A percentile compares a stretch with the other conserved stretches of the same genome.
phyloP scores from a whole-genome alignment of 1,140 invertebrate species.

The Popillia japonica region DNA sequence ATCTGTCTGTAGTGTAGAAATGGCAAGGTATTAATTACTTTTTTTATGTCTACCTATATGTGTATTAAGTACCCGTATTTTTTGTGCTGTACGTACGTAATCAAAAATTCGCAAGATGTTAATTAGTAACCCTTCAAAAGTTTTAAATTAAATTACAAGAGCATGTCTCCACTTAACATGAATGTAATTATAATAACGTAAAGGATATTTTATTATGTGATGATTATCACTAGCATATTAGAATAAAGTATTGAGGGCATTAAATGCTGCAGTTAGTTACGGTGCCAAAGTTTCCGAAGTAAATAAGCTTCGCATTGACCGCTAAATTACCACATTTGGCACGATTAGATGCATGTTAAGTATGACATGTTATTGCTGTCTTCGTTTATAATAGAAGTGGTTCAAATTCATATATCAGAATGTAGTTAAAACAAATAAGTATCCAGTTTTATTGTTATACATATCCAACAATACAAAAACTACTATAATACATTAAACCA shows the following conservation, averaged over 20 bases:
- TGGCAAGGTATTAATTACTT: not conserved
- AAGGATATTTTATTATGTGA: not conserved
- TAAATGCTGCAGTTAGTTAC: not conserved
- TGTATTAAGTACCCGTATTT: not conserved
- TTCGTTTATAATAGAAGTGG: no score
- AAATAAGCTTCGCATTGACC: slow-evolving; percentile 13
- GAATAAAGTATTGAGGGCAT: not conserved
- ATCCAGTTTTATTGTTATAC: no score
- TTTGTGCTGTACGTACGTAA: not conserved
- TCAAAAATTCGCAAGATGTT: not conserved
- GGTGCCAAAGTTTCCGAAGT: slow-evolving; percentile 9
- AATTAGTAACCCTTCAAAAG: not conserved
- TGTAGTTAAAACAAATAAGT: no score
- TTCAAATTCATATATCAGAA: no score
- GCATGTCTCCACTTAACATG: not conserved
- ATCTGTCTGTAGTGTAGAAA: not conserved
- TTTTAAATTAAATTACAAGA: not conserved
- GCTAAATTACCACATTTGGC: slow-evolving; percentile 27
- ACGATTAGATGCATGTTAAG: slow-evolving; percentile 19
- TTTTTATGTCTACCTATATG: not conserved
- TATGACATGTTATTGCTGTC: slow-evolving; percentile 4
- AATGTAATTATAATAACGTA: not conserved
- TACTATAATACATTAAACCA: no score
- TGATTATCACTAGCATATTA: not conserved
- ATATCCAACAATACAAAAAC: no score